A percentile compares a stretch with the other conserved stretches of the same genome.
phyloP scores from a whole-genome alignment of 2,113 vertebrate genomes.

The Orthonyx spaldingii region DNA sequence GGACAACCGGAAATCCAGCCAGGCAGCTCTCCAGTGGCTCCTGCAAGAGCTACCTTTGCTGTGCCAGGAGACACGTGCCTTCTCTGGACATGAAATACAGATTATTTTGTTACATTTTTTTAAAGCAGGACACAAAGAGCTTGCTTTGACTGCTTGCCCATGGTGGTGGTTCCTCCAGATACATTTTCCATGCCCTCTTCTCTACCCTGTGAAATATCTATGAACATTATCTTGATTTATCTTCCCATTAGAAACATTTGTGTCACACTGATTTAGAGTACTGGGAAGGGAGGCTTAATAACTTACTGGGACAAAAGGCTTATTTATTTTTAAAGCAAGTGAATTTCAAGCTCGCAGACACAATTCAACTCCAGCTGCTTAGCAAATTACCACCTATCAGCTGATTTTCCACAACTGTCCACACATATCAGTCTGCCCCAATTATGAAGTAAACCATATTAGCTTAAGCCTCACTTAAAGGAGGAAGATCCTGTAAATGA shows the following conservation, averaged over 20 bases:
- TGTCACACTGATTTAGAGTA: neutral
- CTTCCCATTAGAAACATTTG: slow-evolving; percentile 1
- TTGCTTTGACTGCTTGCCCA: neutral
- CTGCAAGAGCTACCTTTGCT: neutral
- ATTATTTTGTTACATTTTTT: neutral
- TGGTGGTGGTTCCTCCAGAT: neutral
- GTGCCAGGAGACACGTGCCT: neutral
- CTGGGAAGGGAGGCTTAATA: neutral
- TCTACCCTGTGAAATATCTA: neutral
- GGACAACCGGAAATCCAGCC: neutral
- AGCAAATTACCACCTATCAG: slow-evolving; percentile 50
- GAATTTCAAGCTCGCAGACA: slow-evolving; percentile 40
- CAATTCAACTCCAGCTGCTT: slow-evolving; percentile 55
- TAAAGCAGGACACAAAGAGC: neutral
- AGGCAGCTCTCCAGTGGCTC: neutral
- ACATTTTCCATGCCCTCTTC: neutral
- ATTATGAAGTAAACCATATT: slow-evolving; percentile 38
- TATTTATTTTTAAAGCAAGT: slow-evolving; percentile 42
- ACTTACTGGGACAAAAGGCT: slow-evolving; percentile 28
- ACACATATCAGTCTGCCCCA: slow-evolving; percentile 12
- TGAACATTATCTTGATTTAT: neutral
- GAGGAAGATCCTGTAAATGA: slow-evolving; percentile 6
- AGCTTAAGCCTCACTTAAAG: slow-evolving; percentile 20
- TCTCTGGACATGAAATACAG: neutral
- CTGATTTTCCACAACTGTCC: slow-evolving; percentile 34